Base-by-base conservation (phyloP, 2,113 vertebrate species). In the Callipepla californica region DNA sequence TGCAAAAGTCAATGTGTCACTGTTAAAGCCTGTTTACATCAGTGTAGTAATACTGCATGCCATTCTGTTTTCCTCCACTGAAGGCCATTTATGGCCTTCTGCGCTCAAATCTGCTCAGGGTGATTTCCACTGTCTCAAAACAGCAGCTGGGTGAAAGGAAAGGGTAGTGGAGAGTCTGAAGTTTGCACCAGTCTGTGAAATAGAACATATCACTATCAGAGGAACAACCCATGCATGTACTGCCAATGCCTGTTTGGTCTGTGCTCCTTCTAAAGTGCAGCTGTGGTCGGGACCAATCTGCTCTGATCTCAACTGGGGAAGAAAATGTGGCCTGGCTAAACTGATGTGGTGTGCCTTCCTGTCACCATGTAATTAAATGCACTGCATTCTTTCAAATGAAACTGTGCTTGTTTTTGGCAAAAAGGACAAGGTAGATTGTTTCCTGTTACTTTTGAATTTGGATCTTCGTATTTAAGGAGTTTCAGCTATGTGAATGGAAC, bases 1-100 rank as follows among this genome's bases (percentile, higher is more conserved):
- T 90, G 70, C 91, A 93, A 91, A 93, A 95, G 93, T 85, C 93
- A 74, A 25, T 47, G 78, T 89, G 80, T 69, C 72, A 36, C 69
- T 74, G 67, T 76, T 38, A 10, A 36, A 87, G 81, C 42, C 78
- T 67, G 48, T 67, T 90, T 69, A 89, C 25, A 8, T 89, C 89
- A 87, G n/a, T 26, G 73, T 36, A 30, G 45, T 5, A 3, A 26
- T 34, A 47, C 85, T 78, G 75, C 44, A 61, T 6, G 19, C 15
- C 55, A 32, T 1, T 3, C 40, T 85, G 45, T 63, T 92, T 94
- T 82, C 30, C 42, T 89, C 53, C 12, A 25, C 57, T 79, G 42
- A 53, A 69, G 73, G 40, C 89, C 93, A 55, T 80, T 75, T 61
- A 83, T 72, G 90, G 88, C 42, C 80, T 62, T 53, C 62, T 91